phyloP scores from a whole-genome alignment of 1,140 invertebrate genomes.

The Asbolus verrucosus region DNA sequence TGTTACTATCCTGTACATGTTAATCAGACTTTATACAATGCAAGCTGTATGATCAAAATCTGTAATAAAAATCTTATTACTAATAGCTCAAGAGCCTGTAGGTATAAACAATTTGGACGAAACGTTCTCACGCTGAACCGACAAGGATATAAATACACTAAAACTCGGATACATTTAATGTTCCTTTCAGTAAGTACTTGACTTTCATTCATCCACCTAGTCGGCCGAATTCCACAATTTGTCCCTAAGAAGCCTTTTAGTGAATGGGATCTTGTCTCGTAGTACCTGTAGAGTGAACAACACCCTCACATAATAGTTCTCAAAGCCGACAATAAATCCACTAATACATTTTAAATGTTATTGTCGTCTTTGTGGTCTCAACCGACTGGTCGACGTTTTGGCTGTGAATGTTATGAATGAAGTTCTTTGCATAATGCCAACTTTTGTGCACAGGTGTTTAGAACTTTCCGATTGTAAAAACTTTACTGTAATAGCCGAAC shows the following conservation, averaged over 20 bases:
- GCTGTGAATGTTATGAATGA: constrained; percentile 27
- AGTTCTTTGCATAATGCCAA: constrained; percentile 44
- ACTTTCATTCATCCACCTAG: constrained; percentile 20
- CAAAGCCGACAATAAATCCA: constrained; percentile 35
- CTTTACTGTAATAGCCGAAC: background rate
- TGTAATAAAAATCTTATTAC: too few relatives aligned
- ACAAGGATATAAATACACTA: too few relatives aligned
- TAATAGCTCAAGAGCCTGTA: too few relatives aligned
- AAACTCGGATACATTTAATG: too few relatives aligned
- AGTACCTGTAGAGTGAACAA: constrained; percentile 36
- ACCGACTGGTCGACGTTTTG: constrained; percentile 34
- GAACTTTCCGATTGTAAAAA: constrained; percentile 28
- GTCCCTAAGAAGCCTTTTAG: constrained; percentile 3
- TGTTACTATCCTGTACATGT: too few relatives aligned
- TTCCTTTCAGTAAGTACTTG: constrained; percentile 13
- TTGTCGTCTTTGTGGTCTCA: constrained; percentile 36
- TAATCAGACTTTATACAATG: too few relatives aligned
- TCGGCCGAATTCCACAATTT: background rate
- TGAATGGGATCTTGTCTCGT: constrained; percentile 17
- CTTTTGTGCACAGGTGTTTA: constrained; percentile 44
- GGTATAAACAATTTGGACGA: too few relatives aligned
- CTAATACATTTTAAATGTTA: constrained; percentile 45
- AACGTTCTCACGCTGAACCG: background rate
- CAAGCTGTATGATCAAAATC: too few relatives aligned
- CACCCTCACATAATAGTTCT: constrained; percentile 15